These are phyloP conservation scores for Mnemiopsis leidyi DNA, from an alignment of 37 sponge, comb jelly and placozoan species.

Conservation along the genomic window DNA sequence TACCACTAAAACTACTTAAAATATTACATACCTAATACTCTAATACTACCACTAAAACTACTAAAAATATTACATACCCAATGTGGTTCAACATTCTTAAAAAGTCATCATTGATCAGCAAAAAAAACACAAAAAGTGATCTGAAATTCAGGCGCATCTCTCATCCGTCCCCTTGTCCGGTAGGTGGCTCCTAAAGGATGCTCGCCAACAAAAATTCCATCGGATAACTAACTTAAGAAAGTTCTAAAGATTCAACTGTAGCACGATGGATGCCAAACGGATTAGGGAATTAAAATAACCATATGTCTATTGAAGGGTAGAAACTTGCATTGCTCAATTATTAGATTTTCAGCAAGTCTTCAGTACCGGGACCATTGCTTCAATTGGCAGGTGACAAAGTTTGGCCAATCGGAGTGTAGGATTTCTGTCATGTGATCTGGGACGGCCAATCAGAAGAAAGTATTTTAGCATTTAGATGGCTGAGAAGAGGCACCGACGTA, in stretches of 20 bases:
- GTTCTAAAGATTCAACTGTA: background rate
- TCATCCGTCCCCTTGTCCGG: too few species aligned
- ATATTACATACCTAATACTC: too few species aligned
- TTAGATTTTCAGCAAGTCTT: background rate
- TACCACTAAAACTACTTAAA: too few species aligned
- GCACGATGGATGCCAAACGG: background rate
- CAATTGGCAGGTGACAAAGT: background rate
- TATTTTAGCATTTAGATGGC: too few species aligned
- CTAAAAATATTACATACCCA: too few species aligned
- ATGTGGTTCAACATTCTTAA: too few species aligned
- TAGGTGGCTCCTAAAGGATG: too few species aligned
- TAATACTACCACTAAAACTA: too few species aligned
- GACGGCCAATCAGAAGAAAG: background rate
- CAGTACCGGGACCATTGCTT: background rate
- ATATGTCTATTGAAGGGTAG: background rate
- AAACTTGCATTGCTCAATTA: constrained; percentile 5
- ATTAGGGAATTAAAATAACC: background rate
- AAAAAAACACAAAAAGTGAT: too few species aligned
- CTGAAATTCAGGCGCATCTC: too few species aligned
- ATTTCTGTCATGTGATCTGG: background rate
- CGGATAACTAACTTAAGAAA: background rate
- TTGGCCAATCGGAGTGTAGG: background rate
- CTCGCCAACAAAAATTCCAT: background rate
- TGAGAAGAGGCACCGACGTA: background rate
- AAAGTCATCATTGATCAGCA: too few species aligned